Evolutionary conservation across 2,888 invertebrate species (phyloP), one percentile per base, ranked within the genome.

Genomic region (Gasteruption jaculator): DNA sequence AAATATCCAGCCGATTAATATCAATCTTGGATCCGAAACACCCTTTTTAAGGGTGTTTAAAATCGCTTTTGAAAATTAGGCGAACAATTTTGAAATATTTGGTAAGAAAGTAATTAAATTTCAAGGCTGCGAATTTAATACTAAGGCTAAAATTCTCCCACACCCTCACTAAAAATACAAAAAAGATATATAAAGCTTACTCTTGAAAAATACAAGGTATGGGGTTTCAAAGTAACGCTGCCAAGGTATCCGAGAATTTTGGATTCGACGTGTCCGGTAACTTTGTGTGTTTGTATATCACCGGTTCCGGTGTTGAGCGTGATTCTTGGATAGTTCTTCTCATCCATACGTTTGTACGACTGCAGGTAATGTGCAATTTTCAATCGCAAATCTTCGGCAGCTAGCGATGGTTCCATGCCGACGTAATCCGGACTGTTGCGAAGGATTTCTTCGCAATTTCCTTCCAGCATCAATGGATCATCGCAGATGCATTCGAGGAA

Each of bases 401-500:
- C 91, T 46, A 81, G 78, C 25, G 81, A 84, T 25, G 81, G 80
- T 38, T 83, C 84, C 85, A 90, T 86, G 32, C 81, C 79, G 44
- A 80, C 79, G 72, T 94, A 94, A 65, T 94, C 93, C 3, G 87
- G 86, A 50, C 89, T 90, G 71, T 88, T 85, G 42, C 85, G 82
- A 52, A 92, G 81, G 48, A 91, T 91, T 66, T 89, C 87, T 65
- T 78, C 77, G 58, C 86, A 84, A 64, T 87, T 87, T 19, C 79
- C 77, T 54, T 87, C 83, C 47, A 88, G 74, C 16, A 85, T 77
- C 5, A 73, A 71, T 2, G 80, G 77, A 63, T 93, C 90, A 56
- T 91, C 87, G 72, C 93, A 92, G 49, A 92, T 81, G 67, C 90
- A 91, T 71, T 95, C 94, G 51, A 95, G 83, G 74, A 93, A 93